Conservation (phyloP, 2,888 invertebrate species). For the Ichneumoninae sp. region DNA sequence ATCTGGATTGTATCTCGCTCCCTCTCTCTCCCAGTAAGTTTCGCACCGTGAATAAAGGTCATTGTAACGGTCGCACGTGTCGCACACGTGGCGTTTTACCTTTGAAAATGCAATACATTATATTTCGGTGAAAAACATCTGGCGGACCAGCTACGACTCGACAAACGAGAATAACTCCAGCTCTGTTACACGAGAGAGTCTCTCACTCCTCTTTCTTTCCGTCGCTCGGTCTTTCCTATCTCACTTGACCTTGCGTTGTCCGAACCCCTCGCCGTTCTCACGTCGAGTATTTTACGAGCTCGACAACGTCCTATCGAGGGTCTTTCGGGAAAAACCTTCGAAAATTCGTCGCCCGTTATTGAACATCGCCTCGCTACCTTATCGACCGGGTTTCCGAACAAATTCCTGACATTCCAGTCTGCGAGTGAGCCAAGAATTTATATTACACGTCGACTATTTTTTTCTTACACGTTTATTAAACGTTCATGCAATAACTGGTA, state of each 20-base stretch:
- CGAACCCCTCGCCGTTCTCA: background rate
- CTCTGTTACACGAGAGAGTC: constrained; percentile 14
- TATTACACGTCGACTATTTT: background rate
- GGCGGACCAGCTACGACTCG: constrained; percentile 31
- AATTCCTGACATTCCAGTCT: constrained; percentile 7
- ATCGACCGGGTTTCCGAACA: background rate
- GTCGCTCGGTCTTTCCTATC: constrained; percentile 29
- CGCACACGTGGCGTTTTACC: constrained; percentile 56
- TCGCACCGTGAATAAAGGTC: constrained; percentile 37
- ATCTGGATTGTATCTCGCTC: constrained; percentile 18
- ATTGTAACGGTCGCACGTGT: constrained; percentile 64
- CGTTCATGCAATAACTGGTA: too few relatives aligned
- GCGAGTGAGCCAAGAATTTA: constrained; percentile 6
- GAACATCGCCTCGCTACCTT: background rate
- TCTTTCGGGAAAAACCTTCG: constrained; percentile 41
- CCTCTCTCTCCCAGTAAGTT: background rate
- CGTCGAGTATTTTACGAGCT: constrained; percentile 33
- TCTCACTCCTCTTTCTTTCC: background rate
- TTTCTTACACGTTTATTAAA: too few relatives aligned
- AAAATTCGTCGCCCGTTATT: constrained; percentile 25
- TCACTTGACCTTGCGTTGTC: constrained; percentile 6
- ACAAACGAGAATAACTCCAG: constrained; percentile 57
- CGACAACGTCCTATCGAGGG: background rate
- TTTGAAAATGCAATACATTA: constrained; percentile 19
- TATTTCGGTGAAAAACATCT: constrained; percentile 58